These are phyloP conservation scores for Dastarcus helophoroides DNA, from an alignment of 2,888 invertebrate genomes.

Conservation along the genomic window DNA sequence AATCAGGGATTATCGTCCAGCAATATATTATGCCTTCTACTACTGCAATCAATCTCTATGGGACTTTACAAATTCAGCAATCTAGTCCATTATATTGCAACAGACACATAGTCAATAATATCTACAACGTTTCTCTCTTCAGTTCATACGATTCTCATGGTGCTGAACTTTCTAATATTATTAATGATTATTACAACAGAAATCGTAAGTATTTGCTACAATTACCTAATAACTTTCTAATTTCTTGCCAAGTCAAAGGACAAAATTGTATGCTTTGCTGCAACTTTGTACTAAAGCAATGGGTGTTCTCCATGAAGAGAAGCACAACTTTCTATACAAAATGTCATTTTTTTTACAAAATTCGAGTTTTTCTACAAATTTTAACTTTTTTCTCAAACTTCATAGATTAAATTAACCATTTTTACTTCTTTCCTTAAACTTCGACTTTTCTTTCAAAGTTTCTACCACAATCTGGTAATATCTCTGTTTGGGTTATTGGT, in stretches of 20 bases:
- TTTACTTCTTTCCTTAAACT: no score
- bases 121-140: constrained; percentile 47
- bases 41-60: constrained; percentile 36
- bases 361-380: no score
- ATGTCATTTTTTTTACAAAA: no score
- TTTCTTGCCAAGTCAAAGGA: constrained; percentile 12
- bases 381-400: no score
- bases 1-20: constrained; percentile 40
- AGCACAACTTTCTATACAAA: background rate
- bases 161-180: constrained; percentile 42
- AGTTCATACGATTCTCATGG: constrained; percentile 32
- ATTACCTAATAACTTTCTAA: constrained; percentile 21
- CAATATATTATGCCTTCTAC: constrained; percentile 34
- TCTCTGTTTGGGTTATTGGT: no score
- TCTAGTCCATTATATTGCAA: constrained; percentile 39
- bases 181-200: constrained; percentile 46
- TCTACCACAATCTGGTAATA: no score
- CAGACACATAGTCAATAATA: constrained; percentile 39
- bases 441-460: no score
- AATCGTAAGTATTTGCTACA: constrained; percentile 40
- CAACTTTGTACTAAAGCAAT: background rate
- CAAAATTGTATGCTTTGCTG: constrained; percentile 1
- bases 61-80: constrained; percentile 42
- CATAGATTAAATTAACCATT: no score
- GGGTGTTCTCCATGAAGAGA: background rate